Percentiles rank a stretch among this genome's conserved stretches.
phyloP scores from a whole-genome alignment of 2,113 vertebrate genomes.

The Atherinomorus stipes region DNA sequence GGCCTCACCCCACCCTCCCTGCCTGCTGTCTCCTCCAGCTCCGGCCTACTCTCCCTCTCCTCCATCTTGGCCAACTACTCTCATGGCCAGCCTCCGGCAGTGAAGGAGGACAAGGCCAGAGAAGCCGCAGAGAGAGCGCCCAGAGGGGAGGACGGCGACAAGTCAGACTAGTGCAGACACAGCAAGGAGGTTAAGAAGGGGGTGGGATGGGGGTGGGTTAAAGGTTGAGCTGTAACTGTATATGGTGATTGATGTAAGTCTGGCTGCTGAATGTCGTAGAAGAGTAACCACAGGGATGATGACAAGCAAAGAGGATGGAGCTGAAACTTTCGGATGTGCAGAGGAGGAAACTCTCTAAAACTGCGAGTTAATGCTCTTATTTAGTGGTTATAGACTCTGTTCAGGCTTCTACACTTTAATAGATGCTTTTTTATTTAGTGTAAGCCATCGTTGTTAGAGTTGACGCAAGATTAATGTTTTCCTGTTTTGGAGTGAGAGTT shows the following conservation, averaged over 20 bases:
- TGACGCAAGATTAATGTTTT: conserved; percentile 47
- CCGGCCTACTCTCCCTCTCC: conserved; percentile 93
- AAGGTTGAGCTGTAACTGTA: conserved; percentile 54
- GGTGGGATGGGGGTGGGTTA: not conserved
- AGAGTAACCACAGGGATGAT: conserved; percentile 63
- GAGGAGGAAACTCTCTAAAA: conserved; percentile 50
- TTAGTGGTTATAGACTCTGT: conserved; percentile 68
- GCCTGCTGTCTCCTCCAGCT: conserved; percentile 90
- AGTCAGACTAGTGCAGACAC: conserved; percentile 88
- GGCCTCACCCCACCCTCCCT: conserved; percentile 91
- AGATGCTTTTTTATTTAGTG: conserved; percentile 46
- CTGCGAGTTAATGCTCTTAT: conserved; percentile 58
- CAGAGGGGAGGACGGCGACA: conserved; percentile 92
- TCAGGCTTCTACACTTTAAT: conserved; percentile 71
- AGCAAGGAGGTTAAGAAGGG: conserved; percentile 25
- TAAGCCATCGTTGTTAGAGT: conserved; percentile 57
- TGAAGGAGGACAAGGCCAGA: conserved; percentile 95
- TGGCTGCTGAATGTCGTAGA: conserved; percentile 56
- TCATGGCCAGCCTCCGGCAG: conserved; percentile 89
- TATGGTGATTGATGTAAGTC: conserved; percentile 57
- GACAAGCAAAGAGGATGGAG: conserved; percentile 42
- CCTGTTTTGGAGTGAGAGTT: conserved; percentile 42
- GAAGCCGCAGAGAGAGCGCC: conserved; percentile 87
- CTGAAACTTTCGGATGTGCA: conserved; percentile 47
- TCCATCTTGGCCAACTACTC: conserved; percentile 90